Evolutionary conservation across 2,113 vertebrate genomes (phyloP).

Genomic region (Progne subis): DNA sequence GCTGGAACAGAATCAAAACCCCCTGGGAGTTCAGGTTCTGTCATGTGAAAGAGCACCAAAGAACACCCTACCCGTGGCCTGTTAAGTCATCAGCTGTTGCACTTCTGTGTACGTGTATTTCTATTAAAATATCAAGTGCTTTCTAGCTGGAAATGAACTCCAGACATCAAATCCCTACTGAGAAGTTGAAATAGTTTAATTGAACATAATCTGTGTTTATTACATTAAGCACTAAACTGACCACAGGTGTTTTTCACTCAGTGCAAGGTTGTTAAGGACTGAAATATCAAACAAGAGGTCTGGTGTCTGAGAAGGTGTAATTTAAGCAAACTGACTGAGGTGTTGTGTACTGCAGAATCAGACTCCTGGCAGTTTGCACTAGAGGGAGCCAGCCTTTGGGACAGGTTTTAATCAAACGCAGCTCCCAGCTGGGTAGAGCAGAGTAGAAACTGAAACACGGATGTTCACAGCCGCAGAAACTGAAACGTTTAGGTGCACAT

Average conservation of each 20-base stretch:
- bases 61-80: accelerated
- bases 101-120: accelerated
- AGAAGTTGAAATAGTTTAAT: background rate
- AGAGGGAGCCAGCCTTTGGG: conserved; percentile 1
- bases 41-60: background rate
- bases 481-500: accelerated
- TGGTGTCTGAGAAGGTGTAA: background rate
- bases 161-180: background rate
- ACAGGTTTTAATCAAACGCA: background rate
- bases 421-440: background rate
- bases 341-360: background rate
- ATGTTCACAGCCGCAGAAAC: background rate
- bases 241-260: background rate
- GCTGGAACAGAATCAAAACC: background rate
- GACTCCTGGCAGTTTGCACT: background rate
- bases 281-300: background rate
- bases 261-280: background rate
- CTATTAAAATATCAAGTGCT: background rate
- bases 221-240: background rate
- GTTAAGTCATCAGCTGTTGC: background rate
- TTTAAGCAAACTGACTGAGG: background rate
- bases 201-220: background rate
- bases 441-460: background rate
- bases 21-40: background rate
- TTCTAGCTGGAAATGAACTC: background rate